Evolutionary conservation across 2,113 vertebrate species (phyloP), one percentile per base, ranked within the genome.

Genomic region (Ornithorhynchus anatinus): DNA sequence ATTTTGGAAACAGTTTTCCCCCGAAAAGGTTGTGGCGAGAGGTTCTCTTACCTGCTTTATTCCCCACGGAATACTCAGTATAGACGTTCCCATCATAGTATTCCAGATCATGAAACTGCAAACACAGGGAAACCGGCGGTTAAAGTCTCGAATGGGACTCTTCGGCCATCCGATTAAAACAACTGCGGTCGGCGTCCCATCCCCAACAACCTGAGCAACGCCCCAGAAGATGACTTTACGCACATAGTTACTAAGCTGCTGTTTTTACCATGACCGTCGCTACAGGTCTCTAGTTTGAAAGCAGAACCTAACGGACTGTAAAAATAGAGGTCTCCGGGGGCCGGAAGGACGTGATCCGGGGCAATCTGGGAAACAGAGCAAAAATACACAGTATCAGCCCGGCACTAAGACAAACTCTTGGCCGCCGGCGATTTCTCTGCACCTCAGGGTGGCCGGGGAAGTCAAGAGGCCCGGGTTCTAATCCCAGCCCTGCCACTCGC

Each of bases 71-170:
- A 99, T 98, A 85, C 97, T 98, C 61, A 99, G 92, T 82, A 99
- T 98, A 23, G 98, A 99, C 7, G 98, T 99, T 23, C 97, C 98
- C 98, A 99, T 97, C 97, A 99, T 99, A n/a, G 97, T 99, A 90
- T 99, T 99, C 98, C 98, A 99, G 81, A 99, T 97, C 50, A 97
- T 96, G 90, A 99, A 99, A 86, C 98, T 99, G 84, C 42, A 79
- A 84, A 60, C 50, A 61, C 72, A 64, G 71, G 50, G 69, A 71
- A 67, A 80, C 17, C 1, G 51, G 32, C n/a, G 56, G 72, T 56
- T 78, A 74, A 29, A 73, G 72, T 33, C 22, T 27, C 2, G 35
- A 50, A 27, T 35, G 5, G 56, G 7, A 45, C 23, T 67, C 4
- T 43, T 68, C 17, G 66, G 40, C 50, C 0, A 53, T n/a, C 47